These are phyloP conservation scores for Palythoa grandiflora DNA, from an alignment of 92 coral and sea anemone genomes.

Conservation along the genomic window DNA sequence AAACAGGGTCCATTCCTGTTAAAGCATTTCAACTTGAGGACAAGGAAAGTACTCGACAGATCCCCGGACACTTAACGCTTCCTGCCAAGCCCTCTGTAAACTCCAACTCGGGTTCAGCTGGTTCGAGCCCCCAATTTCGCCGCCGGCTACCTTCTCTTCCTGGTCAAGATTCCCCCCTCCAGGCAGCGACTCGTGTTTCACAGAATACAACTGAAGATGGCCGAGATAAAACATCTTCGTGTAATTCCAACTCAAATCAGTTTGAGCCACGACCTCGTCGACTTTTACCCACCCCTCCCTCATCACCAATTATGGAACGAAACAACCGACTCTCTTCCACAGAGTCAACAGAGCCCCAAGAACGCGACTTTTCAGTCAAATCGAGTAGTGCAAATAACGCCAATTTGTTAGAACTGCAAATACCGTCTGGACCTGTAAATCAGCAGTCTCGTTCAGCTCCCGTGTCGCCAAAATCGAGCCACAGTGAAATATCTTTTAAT, in stretches of 20 bases:
- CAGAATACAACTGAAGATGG: conserved; percentile 10
- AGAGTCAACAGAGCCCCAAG: background rate
- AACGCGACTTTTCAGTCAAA: background rate
- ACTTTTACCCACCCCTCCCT: conserved; percentile 85
- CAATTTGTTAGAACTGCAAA: conserved; percentile 10
- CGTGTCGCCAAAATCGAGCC: conserved; percentile 44
- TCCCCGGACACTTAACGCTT: background rate
- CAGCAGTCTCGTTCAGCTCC: conserved; percentile 47
- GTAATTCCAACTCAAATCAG: background rate
- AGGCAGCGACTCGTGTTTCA: background rate
- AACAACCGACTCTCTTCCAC: background rate
- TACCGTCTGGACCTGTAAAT: background rate
- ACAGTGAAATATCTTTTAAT: conserved; percentile 45
- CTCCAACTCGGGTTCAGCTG: conserved; percentile 13
- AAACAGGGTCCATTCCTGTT: background rate
- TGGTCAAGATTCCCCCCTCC: conserved; percentile 39
- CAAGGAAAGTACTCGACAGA: background rate
- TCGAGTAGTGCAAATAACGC: background rate
- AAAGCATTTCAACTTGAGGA: background rate
- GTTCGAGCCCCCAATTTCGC: conserved; percentile 66
- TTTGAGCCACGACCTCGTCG: conserved; percentile 68
- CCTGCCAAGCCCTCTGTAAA: conserved; percentile 5
- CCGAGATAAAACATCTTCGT: conserved; percentile 12
- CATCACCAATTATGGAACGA: conserved; percentile 71
- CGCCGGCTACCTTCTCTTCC: conserved; percentile 83